Percentiles rank a stretch among this genome's conserved stretches.
Conservation (phyloP, 2,797 vertebrate species). For the Amniataba percoides region DNA sequence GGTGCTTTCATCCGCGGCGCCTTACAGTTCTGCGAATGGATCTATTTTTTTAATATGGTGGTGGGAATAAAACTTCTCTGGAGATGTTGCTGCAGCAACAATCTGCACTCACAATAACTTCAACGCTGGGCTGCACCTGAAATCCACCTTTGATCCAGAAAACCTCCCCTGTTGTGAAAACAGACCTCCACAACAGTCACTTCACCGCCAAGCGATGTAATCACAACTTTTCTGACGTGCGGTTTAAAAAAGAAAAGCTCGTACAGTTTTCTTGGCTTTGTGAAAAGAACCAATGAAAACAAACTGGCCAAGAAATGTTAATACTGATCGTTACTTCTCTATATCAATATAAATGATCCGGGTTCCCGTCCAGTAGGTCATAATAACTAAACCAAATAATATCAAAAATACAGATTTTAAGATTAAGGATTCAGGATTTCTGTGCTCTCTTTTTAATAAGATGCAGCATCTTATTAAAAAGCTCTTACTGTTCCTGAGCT, state of each 20-base stretch:
- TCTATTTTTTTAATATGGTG: constrained; percentile 22
- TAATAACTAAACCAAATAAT: constrained; percentile 11
- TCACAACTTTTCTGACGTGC: not conserved
- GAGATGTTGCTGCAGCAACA: constrained; percentile 25
- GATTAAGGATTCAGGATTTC: constrained; percentile 3
- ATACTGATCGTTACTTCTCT: not conserved
- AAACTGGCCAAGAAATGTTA: not conserved
- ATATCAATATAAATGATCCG: not conserved
- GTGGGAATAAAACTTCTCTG: constrained; percentile 33
- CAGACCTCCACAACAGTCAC: constrained; percentile 4
- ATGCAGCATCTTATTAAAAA: not conserved
- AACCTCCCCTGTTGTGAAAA: constrained; percentile 38
- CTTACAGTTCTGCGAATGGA: constrained; percentile 13
- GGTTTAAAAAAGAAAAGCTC: not conserved
- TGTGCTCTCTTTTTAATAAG: constrained; percentile 11
- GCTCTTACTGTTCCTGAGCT: not conserved
- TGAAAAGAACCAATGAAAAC: not conserved
- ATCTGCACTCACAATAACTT: not conserved
- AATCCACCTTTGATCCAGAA: constrained; percentile 36
- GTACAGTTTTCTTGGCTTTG: not conserved
- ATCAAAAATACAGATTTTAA: not conserved
- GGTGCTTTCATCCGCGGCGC: constrained; percentile 9
- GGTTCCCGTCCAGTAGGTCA: not conserved
- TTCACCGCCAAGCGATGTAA: constrained; percentile 19
- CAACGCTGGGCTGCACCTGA: not conserved